These are phyloP conservation scores for Argya squamiceps DNA, from an alignment of 2,797 vertebrate species.

Conservation along the genomic window DNA sequence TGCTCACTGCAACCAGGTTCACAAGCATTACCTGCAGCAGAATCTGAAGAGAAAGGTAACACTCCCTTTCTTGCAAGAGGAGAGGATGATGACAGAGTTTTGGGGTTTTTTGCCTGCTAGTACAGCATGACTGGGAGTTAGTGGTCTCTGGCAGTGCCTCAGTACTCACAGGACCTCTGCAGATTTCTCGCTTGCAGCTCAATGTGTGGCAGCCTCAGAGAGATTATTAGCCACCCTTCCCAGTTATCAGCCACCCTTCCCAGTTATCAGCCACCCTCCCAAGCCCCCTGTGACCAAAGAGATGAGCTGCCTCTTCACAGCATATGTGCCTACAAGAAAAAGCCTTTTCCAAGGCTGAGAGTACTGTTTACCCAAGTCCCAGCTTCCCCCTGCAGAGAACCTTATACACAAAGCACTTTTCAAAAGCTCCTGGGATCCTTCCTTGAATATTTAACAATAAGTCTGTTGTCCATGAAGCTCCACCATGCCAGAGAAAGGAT, in stretches of 20 bases:
- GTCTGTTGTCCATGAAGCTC: background rate
- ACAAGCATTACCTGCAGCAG: background rate
- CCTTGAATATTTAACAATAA: background rate
- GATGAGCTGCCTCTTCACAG: background rate
- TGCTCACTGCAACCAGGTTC: background rate
- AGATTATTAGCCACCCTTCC: background rate
- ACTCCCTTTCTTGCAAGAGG: background rate
- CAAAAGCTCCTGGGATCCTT: background rate
- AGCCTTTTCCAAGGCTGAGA: background rate
- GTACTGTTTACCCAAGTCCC: background rate
- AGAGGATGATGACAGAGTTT: background rate
- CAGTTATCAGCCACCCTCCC: background rate
- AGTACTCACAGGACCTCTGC: background rate
- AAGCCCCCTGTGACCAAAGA: background rate
- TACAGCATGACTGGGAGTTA: background rate
- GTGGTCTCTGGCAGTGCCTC: background rate
- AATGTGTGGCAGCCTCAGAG: background rate
- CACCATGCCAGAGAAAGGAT: background rate
- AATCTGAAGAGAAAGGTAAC: background rate
- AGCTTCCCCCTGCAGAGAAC: background rate
- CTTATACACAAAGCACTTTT: background rate
- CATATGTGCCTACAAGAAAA: background rate
- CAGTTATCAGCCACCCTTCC: background rate
- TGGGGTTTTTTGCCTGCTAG: background rate
- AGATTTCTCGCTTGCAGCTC: constrained; percentile 16